Evolutionary conservation across 2,797 vertebrate species (phyloP).

Genomic region (Hippoglossus hippoglossus): DNA sequence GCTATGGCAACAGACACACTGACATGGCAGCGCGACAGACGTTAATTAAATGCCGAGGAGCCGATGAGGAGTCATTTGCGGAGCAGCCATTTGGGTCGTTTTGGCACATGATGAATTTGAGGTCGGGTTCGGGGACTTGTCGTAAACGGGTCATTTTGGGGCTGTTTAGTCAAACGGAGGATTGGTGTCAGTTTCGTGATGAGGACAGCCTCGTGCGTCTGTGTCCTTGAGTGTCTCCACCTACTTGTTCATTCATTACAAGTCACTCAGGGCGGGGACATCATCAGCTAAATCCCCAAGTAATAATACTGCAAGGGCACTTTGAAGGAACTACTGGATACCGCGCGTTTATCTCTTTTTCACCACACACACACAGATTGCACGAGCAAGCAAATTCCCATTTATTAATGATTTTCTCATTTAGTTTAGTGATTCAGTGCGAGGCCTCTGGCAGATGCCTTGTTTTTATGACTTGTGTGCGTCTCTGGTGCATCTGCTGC

Average conservation of each 20-base stretch:
- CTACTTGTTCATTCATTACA: slow-evolving; percentile 53
- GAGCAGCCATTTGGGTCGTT: not conserved
- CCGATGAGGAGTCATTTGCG: not conserved
- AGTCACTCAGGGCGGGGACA: slow-evolving; percentile 41
- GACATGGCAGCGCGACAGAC: not conserved
- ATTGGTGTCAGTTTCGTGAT: slow-evolving; percentile 11
- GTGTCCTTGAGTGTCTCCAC: slow-evolving; percentile 37
- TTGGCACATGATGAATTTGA: not conserved
- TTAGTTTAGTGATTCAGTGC: slow-evolving; percentile 57
- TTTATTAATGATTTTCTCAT: slow-evolving; percentile 64
- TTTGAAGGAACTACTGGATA: slow-evolving; percentile 21
- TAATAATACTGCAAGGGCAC: slow-evolving; percentile 59
- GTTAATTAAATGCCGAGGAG: not conserved
- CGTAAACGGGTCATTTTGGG: slow-evolving; percentile 3
- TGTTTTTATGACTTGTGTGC: slow-evolving; percentile 61
- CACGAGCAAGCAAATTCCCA: slow-evolving; percentile 33
- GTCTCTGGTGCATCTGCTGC: slow-evolving; percentile 63
- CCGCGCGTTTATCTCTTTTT: slow-evolving; percentile 48
- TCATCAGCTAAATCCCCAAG: slow-evolving; percentile 46
- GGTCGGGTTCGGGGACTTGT: not conserved
- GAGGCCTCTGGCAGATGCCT: slow-evolving; percentile 59
- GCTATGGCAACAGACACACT: not conserved
- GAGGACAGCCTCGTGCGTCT: slow-evolving; percentile 4
- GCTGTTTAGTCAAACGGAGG: not conserved
- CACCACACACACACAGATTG: slow-evolving; percentile 43